These are phyloP conservation scores for Coilia nasus DNA, from an alignment of 2,797 vertebrate genomes.

Conservation along the genomic window DNA sequence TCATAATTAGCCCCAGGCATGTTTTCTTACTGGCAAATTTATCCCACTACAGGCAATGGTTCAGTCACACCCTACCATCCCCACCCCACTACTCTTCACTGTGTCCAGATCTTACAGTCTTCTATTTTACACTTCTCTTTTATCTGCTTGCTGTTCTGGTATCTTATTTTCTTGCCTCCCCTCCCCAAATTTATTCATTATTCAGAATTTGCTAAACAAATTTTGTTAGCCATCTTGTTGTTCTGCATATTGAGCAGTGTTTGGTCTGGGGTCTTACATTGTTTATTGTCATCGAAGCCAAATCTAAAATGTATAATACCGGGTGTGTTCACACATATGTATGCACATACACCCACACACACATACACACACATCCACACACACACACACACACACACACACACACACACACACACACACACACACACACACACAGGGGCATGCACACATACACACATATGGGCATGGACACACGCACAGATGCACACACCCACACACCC, in stretches of 20 bases:
- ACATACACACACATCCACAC: background rate
- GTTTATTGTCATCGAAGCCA: background rate
- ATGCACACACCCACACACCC: background rate
- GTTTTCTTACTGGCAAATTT: background rate
- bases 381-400: background rate
- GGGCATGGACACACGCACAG: constrained; percentile 29
- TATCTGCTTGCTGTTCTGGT: background rate
- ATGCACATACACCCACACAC: background rate
- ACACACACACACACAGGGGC: constrained; percentile 30
- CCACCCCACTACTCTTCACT: no score
- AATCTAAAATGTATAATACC: constrained; percentile 3
- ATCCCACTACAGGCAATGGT: background rate
- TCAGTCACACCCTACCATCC: background rate
- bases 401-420: constrained; percentile 40
- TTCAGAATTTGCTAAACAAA: constrained; percentile 46
- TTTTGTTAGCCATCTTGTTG: constrained; percentile 41
- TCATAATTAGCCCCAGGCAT: background rate
- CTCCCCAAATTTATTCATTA: constrained; percentile 10
- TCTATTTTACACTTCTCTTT: background rate
- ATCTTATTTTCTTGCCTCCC: background rate
- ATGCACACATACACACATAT: constrained; percentile 53
- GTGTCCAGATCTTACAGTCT: background rate
- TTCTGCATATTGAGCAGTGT: background rate
- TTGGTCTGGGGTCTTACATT: constrained; percentile 6
- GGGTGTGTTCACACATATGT: background rate